phyloP scores from a whole-genome alignment of 2,797 vertebrate genomes.

The Gymnocypris eckloni region DNA sequence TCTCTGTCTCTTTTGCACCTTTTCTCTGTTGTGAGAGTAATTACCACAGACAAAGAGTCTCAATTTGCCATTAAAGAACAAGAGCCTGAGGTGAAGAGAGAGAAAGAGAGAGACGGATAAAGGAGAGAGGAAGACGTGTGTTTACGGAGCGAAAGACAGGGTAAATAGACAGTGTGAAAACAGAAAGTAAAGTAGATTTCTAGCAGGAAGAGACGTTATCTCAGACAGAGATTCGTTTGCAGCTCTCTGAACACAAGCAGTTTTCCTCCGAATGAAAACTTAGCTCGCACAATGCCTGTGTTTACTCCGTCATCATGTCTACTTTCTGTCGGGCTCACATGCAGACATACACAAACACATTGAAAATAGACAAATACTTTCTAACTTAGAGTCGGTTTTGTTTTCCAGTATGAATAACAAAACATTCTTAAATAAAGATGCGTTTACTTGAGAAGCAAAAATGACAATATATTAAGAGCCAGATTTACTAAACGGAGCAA shows the following conservation, averaged over 20 bases:
- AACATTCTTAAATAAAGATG: not conserved
- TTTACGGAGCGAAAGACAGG: slow-evolving; percentile 29
- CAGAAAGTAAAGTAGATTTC: slow-evolving; percentile 58
- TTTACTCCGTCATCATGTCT: not conserved
- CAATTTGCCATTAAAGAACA: slow-evolving; percentile 90
- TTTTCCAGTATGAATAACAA: not conserved
- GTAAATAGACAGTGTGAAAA: slow-evolving; percentile 61
- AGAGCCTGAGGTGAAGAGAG: slow-evolving; percentile 80
- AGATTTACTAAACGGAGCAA: too few relatives aligned
- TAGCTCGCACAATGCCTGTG: not conserved
- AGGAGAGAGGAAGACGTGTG: slow-evolving; percentile 29
- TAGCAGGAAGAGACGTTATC: slow-evolving; percentile 63
- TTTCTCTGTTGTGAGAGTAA: slow-evolving; percentile 86
- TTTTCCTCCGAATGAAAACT: slow-evolving; percentile 18
- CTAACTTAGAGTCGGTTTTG: not conserved
- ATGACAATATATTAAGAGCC: too few relatives aligned
- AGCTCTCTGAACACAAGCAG: slow-evolving; percentile 3
- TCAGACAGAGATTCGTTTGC: not conserved
- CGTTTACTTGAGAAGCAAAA: too few relatives aligned
- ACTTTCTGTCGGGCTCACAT: slow-evolving; percentile 7
- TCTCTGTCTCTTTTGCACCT: slow-evolving; percentile 56
- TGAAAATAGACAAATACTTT: not conserved
- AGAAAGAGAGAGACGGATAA: slow-evolving; percentile 15
- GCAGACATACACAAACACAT: not conserved
- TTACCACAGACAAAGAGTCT: slow-evolving; percentile 89